These are phyloP conservation scores for Ophioninae sp. DNA, from an alignment of 2,888 invertebrate genomes.

Conservation along the genomic window DNA sequence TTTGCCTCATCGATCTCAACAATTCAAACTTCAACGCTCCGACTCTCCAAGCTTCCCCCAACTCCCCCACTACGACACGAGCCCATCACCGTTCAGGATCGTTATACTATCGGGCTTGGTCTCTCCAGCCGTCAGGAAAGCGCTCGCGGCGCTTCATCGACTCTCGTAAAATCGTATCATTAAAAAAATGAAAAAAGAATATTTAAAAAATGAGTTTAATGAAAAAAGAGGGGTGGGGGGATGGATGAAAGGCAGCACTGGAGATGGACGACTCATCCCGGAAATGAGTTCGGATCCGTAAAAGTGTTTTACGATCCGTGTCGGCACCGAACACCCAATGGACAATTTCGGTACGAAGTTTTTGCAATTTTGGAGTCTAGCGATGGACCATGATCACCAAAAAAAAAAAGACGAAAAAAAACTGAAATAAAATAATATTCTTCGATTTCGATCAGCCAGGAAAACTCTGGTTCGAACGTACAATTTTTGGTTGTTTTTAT, in stretches of 20 bases:
- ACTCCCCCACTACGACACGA: not conserved
- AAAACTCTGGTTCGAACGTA: no score
- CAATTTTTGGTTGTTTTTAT: not conserved
- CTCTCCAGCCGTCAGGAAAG: not conserved
- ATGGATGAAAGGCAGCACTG: no score
- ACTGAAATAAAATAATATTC: no score
- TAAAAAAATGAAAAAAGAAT: slow-evolving; percentile 14
- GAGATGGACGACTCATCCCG: not conserved
- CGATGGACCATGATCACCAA: no score
- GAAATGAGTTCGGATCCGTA: not conserved
- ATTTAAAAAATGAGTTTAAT: not conserved
- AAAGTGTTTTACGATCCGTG: not conserved
- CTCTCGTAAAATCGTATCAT: not conserved
- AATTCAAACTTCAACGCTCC: no score
- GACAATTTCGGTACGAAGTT: no score
- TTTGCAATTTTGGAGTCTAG: no score
- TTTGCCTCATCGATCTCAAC: slow-evolving; percentile 55
- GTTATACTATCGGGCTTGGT: not conserved
- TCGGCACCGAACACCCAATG: no score
- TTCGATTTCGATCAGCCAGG: no score
- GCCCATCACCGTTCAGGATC: slow-evolving; percentile 3
- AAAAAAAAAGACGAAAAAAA: no score
- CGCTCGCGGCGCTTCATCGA: slow-evolving; percentile 3
- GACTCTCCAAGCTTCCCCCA: no score
- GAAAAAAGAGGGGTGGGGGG: not conserved